These are phyloP conservation scores for Hystrix brachyura DNA, from an alignment of 2,113 vertebrate genomes.

Conservation along the genomic window DNA sequence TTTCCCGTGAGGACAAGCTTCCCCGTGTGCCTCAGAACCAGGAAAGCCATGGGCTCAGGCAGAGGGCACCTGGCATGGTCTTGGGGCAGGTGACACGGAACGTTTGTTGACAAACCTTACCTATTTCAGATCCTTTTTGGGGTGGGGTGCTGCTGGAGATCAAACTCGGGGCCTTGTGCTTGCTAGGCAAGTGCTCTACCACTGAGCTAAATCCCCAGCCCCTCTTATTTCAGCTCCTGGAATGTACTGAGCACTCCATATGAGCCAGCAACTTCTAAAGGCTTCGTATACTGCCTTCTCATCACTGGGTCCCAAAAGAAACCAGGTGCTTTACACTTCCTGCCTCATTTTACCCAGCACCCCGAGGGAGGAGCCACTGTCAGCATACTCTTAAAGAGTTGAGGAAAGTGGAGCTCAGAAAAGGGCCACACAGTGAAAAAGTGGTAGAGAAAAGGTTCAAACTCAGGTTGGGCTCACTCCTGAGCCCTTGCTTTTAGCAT, in stretches of 20 bases:
- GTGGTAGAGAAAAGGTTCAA: not conserved
- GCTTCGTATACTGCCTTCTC: not conserved
- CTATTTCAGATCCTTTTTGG: not conserved
- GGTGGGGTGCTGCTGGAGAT: too few species aligned
- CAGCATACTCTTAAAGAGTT: not conserved
- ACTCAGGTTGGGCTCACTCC: not conserved
- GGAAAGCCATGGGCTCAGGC: accelerated
- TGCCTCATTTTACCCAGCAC: not conserved
- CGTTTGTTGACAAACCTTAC: not conserved
- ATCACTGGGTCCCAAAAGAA: not conserved
- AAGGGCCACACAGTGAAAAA: not conserved
- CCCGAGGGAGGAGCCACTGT: too few species aligned
- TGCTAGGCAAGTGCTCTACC: too few species aligned
- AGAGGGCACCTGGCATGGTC: not conserved
- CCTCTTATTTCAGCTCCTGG: not conserved
- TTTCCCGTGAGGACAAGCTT: not conserved
- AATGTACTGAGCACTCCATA: not conserved
- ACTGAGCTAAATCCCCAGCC: not conserved
- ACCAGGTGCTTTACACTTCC: not conserved
- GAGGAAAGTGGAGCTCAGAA: not conserved
- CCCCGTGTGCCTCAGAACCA: not conserved
- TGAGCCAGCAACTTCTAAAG: not conserved
- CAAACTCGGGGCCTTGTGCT: too few species aligned
- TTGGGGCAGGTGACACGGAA: not conserved
- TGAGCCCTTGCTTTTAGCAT: not conserved